Evolutionary conservation across 2,113 vertebrate genomes (phyloP).

Genomic region (Labrus mixtus): DNA sequence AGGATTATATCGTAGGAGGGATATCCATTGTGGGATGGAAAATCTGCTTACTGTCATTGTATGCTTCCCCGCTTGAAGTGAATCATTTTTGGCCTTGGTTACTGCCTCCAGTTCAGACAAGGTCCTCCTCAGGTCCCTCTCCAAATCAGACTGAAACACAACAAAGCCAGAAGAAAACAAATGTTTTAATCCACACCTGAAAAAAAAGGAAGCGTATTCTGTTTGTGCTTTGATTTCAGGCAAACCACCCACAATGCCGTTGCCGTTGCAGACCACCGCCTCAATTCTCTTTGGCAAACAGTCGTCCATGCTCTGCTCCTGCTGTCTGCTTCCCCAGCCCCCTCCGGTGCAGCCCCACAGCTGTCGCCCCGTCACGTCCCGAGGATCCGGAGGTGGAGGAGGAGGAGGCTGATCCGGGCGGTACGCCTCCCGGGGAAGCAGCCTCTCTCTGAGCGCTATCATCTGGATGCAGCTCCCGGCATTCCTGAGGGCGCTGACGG

Average conservation of each 20-base stretch:
- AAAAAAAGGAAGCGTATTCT: background rate
- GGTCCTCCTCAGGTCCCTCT: slow-evolving; percentile 33
- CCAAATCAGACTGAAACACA: slow-evolving; percentile 58
- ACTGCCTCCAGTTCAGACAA: slow-evolving; percentile 60
- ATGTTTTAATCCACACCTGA: background rate
- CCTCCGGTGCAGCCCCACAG: background rate
- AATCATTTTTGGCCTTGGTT: slow-evolving; percentile 57
- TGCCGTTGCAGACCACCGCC: slow-evolving; percentile 77
- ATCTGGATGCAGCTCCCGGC: slow-evolving; percentile 83
- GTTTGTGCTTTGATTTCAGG: background rate
- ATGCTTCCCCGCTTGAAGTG: slow-evolving; percentile 72
- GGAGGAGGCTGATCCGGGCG: background rate
- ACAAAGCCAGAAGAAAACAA: background rate
- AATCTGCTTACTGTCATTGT: slow-evolving; percentile 81
- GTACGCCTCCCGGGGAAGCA: slow-evolving; percentile 2
- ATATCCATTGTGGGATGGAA: background rate
- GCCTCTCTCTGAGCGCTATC: slow-evolving; percentile 77
- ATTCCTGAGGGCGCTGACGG: slow-evolving; percentile 79
- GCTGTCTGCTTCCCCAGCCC: slow-evolving; percentile 14
- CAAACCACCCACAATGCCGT: slow-evolving; percentile 70
- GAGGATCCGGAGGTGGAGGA: background rate
- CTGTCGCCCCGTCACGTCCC: slow-evolving; percentile 25
- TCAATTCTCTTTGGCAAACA: slow-evolving; percentile 62
- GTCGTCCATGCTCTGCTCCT: slow-evolving; percentile 16
- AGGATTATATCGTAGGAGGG: background rate